Evolutionary conservation across 1,140 invertebrate species (phyloP).

Genomic region (Pogonus chalceus): DNA sequence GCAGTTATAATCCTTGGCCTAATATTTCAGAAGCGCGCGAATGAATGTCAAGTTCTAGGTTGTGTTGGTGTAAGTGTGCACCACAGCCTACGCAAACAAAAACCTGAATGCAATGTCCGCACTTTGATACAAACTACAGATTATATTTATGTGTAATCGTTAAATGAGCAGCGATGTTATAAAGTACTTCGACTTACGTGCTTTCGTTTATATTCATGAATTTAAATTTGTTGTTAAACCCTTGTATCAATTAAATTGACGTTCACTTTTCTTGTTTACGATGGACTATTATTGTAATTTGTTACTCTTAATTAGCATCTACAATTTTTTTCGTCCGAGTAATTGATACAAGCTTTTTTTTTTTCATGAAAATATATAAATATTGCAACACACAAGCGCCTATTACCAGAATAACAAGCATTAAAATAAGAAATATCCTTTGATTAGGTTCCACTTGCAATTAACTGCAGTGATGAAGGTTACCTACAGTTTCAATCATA

Average conservation of each 20-base stretch:
- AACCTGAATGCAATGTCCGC: not conserved
- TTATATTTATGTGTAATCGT: conserved; percentile 2
- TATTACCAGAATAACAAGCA: no score
- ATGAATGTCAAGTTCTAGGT: not conserved
- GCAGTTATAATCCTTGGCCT: not conserved
- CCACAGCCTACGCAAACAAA: not conserved
- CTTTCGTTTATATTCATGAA: conserved; percentile 1
- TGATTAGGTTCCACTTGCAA: no score
- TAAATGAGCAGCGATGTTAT: not conserved
- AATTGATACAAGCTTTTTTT: no score
- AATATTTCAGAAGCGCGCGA: not conserved
- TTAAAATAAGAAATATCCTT: no score
- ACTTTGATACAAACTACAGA: not conserved
- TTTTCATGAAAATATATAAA: no score
- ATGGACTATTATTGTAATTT: no score
- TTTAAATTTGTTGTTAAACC: not conserved
- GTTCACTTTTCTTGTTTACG: not conserved
- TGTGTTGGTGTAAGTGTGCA: not conserved
- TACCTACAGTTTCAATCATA: no score
- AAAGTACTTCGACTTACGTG: not conserved
- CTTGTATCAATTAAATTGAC: conserved; percentile 2
- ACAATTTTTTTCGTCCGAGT: no score
- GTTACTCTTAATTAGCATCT: no score
- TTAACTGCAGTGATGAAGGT: no score
- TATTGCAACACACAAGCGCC: no score